Percentiles rank a stretch among this genome's conserved stretches.
Evolutionary conservation across 2,888 invertebrate genomes (phyloP).

Genomic region (Lordiphosa fenestrarum): DNA sequence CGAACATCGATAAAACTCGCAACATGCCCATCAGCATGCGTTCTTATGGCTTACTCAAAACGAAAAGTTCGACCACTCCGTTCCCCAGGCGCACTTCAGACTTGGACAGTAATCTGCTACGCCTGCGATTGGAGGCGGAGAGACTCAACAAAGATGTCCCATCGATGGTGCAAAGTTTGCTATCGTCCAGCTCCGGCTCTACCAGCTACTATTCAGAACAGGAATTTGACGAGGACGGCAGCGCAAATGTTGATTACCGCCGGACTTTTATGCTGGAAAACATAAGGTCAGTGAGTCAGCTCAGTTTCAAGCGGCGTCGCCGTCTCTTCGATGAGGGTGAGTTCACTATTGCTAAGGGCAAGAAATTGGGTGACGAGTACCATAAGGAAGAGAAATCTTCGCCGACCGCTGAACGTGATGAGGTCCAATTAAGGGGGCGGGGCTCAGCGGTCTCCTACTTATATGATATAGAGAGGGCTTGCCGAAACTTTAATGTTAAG

Average conservation of each 20-base stretch:
- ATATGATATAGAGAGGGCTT: slow-evolving; percentile 4
- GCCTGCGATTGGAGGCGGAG: slow-evolving; percentile 7
- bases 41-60: slow-evolving; percentile 5
- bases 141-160: neutral
- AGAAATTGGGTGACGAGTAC: slow-evolving; percentile 5
- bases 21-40: neutral
- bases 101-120: neutral
- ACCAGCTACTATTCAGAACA: too few relatives aligned
- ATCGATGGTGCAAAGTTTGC: neutral
- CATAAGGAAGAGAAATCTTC: neutral
- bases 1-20: neutral
- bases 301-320: slow-evolving; percentile 3
- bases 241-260: too few relatives aligned
- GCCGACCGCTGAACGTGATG: neutral
- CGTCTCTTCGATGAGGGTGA: slow-evolving; percentile 5
- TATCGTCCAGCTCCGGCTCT: too few relatives aligned
- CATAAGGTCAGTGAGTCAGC: neutral
- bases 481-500: slow-evolving; percentile 7
- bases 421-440: neutral
- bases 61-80: neutral
- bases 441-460: neutral
- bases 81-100: neutral
- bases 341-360: slow-evolving; percentile 14
- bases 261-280: neutral
- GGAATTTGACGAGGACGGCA: too few relatives aligned